Conservation (phyloP, 2,888 invertebrate species). For the Pelosia muscerda region DNA sequence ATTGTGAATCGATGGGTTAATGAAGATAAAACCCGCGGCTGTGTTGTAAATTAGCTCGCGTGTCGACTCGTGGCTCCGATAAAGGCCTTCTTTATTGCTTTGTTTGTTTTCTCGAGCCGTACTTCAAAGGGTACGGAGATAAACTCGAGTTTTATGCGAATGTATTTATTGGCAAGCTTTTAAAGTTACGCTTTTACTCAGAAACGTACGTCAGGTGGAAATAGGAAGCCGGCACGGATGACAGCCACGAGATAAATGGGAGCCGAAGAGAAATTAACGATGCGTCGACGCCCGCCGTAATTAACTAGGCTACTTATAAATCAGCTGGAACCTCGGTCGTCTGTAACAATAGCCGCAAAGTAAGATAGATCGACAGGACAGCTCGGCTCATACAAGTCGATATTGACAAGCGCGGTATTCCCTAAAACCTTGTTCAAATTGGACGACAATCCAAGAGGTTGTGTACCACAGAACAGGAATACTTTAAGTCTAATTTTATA, state of each 20-base stretch:
- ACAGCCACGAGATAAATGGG: conserved; percentile 69
- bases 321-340: conserved; percentile 76
- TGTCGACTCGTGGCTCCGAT: conserved; percentile 86
- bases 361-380: conserved; percentile 84
- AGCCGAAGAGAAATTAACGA: conserved; percentile 75
- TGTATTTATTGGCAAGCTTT: conserved; percentile 73
- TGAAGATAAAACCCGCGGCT: conserved; percentile 87
- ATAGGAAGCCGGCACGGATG: conserved; percentile 61
- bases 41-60: conserved; percentile 87
- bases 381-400: conserved; percentile 77
- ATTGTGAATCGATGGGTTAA: conserved; percentile 88
- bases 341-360: conserved; percentile 82
- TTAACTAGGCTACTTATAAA: conserved; percentile 83
- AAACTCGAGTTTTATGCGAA: conserved; percentile 84
- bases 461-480: conserved; percentile 47
- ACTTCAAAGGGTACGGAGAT: conserved; percentile 85
- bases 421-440: conserved; percentile 64
- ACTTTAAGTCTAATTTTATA: conserved; percentile 23
- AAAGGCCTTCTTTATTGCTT: conserved; percentile 86
- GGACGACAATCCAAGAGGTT: conserved; percentile 44
- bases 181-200: conserved; percentile 59
- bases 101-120: conserved; percentile 85
- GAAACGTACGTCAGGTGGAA: conserved; percentile 60
- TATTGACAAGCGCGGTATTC: conserved; percentile 78
- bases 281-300: conserved; percentile 75